phyloP scores from a whole-genome alignment of 1,140 invertebrate genomes.

The Agraylea sexmaculata region DNA sequence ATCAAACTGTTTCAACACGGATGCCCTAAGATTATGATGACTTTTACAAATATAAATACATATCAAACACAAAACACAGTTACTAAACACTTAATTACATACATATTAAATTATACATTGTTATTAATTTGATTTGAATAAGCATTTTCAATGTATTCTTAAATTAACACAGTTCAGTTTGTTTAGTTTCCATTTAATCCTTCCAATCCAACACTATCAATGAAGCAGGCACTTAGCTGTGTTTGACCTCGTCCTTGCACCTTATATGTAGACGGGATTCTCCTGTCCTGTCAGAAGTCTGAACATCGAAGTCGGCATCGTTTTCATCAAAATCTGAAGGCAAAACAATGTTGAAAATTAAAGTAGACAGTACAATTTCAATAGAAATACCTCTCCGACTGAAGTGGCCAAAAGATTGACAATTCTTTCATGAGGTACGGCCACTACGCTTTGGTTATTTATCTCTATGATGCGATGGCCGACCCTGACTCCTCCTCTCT shows the following conservation, averaged over 20 bases:
- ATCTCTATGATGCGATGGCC: slow-evolving; percentile 99
- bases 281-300: slow-evolving; percentile 96
- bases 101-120: no score
- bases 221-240: slow-evolving; percentile 36
- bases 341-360: slow-evolving; percentile 3
- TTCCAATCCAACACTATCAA: slow-evolving; percentile 18
- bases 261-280: slow-evolving; percentile 95
- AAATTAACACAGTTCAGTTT: neutral
- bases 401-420: slow-evolving; percentile 97
- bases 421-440: slow-evolving; percentile 98
- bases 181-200: slow-evolving; percentile 11
- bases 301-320: slow-evolving; percentile 99
- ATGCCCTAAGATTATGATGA: no score
- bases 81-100: no score
- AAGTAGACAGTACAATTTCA: neutral
- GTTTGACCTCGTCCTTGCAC: slow-evolving; percentile 10
- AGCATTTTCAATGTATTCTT: slow-evolving; percentile 1
- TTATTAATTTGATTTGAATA: no score
- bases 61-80: no score
- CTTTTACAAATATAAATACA: no score
- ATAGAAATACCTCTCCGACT: slow-evolving; percentile 78
- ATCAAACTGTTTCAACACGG: no score
- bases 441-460: slow-evolving; percentile 97
- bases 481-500: slow-evolving; percentile 94
- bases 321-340: slow-evolving; percentile 97